Conservation (phyloP, 1,140 invertebrate genomes). For the Diprion similis region DNA sequence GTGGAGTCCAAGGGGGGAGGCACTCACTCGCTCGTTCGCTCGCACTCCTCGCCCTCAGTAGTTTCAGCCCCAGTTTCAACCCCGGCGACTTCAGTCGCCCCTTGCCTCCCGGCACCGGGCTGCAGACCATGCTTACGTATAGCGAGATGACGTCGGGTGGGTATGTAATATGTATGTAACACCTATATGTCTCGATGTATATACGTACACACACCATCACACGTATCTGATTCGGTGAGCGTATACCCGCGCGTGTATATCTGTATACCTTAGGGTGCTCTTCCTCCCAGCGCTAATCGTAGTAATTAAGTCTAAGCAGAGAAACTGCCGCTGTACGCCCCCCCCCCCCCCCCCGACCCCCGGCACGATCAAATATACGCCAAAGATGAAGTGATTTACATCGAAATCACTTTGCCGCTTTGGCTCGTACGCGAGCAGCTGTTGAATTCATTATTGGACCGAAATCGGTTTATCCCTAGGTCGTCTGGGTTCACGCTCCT, state of each 20-base stretch:
- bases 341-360: slow-evolving; percentile 2
- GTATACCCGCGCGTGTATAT: background rate
- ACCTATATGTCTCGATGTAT: background rate
- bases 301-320: slow-evolving; percentile 52
- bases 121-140: background rate
- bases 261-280: background rate
- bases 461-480: background rate
- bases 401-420: slow-evolving; percentile 31
- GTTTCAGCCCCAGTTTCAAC: slow-evolving; percentile 7
- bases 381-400: slow-evolving; percentile 43
- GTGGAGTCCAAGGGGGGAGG: background rate
- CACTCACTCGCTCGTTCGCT: slow-evolving; percentile 1
- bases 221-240: background rate
- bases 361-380: slow-evolving; percentile 25
- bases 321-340: slow-evolving; percentile 29
- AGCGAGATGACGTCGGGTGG: background rate
- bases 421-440: background rate
- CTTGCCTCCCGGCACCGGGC: background rate
- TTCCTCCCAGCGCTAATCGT: slow-evolving; percentile 40
- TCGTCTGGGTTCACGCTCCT: no score
- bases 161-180: background rate
- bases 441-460: slow-evolving; percentile 2
- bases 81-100: background rate
- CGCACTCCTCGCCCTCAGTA: background rate
- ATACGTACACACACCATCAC: no score